Conservation (phyloP, 2,888 invertebrate species). For the Steinernema carpocapsae region DNA sequence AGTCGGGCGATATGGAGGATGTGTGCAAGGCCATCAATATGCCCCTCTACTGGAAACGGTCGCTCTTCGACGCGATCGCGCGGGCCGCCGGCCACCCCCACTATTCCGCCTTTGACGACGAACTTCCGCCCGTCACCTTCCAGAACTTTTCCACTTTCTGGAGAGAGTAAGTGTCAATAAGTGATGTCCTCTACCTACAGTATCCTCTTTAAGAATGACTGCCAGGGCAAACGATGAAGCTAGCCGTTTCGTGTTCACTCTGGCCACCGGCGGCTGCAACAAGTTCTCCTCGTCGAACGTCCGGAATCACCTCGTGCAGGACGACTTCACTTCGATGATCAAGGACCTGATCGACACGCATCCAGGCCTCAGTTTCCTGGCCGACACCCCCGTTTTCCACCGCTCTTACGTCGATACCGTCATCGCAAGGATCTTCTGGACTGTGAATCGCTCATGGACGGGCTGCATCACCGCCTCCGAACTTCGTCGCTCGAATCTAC, state of each 20-base stretch:
- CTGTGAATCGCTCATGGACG: constrained; percentile 95
- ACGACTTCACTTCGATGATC: constrained; percentile 84
- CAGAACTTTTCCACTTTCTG: constrained; percentile 53
- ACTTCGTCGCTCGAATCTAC: constrained; percentile 82
- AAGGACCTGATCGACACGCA: constrained; percentile 89
- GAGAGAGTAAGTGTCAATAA: constrained; percentile 40
- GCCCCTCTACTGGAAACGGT: constrained; percentile 95
- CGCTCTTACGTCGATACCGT: constrained; percentile 89
- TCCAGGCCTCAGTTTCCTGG: constrained; percentile 87
- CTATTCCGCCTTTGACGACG: constrained; percentile 27
- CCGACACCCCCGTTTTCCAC: constrained; percentile 97
- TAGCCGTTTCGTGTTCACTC: constrained; percentile 76
- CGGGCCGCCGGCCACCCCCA: constrained; percentile 24
- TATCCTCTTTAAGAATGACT: constrained; percentile 54
- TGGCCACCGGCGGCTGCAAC: constrained; percentile 68
- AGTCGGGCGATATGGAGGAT: constrained; percentile 56
- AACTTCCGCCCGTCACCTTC: constrained; percentile 49
- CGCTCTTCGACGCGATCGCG: constrained; percentile 82
- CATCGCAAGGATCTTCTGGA: constrained; percentile 95
- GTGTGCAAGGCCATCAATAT: constrained; percentile 82
- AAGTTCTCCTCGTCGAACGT: constrained; percentile 2
- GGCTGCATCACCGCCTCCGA: constrained; percentile 87
- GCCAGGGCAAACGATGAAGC: constrained; percentile 66
- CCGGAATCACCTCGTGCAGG: constrained; percentile 75
- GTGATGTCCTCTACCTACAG: neutral